These are phyloP conservation scores for Corythucha ciliata DNA, from an alignment of 2,888 invertebrate species.

Conservation along the genomic window DNA sequence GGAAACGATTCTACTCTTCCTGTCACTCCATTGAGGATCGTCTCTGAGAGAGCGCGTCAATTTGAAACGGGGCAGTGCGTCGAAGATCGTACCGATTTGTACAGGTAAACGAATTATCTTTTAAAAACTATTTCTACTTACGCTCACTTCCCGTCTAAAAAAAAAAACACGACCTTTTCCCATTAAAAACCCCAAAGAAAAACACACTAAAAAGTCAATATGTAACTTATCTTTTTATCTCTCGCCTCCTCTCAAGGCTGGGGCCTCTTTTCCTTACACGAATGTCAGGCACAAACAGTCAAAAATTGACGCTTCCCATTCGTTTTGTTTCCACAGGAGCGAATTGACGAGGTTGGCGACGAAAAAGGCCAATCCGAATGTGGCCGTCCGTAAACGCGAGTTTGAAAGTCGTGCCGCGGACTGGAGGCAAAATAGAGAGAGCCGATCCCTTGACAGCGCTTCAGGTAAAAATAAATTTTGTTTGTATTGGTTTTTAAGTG, in stretches of 20 bases:
- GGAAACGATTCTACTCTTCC: slow-evolving; percentile 20
- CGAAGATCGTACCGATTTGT: slow-evolving; percentile 54
- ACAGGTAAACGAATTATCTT: slow-evolving; percentile 31
- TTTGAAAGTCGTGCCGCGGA: slow-evolving; percentile 47
- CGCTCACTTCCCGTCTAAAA: too few species aligned
- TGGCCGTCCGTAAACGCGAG: slow-evolving; percentile 61
- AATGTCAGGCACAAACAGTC: neutral
- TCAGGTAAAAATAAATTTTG: too few species aligned
- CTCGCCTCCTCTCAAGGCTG: too few species aligned
- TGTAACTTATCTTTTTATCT: too few species aligned
- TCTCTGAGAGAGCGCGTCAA: slow-evolving; percentile 62
- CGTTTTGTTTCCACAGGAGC: too few species aligned
- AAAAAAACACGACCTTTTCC: too few species aligned
- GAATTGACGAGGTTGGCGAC: slow-evolving; percentile 56
- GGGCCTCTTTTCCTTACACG: too few species aligned
- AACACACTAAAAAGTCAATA: too few species aligned
- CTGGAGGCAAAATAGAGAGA: slow-evolving; percentile 41
- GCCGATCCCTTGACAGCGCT: slow-evolving; percentile 47
- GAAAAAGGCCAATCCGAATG: slow-evolving; percentile 62
- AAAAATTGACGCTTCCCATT: too few species aligned
- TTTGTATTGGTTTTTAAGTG: too few species aligned
- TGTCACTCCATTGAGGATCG: slow-evolving; percentile 46
- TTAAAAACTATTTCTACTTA: too few species aligned
- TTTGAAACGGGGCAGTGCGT: slow-evolving; percentile 56
- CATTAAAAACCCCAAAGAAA: too few species aligned